phyloP scores from a whole-genome alignment of 2,797 vertebrate genomes.

The Clarias fuscus region DNA sequence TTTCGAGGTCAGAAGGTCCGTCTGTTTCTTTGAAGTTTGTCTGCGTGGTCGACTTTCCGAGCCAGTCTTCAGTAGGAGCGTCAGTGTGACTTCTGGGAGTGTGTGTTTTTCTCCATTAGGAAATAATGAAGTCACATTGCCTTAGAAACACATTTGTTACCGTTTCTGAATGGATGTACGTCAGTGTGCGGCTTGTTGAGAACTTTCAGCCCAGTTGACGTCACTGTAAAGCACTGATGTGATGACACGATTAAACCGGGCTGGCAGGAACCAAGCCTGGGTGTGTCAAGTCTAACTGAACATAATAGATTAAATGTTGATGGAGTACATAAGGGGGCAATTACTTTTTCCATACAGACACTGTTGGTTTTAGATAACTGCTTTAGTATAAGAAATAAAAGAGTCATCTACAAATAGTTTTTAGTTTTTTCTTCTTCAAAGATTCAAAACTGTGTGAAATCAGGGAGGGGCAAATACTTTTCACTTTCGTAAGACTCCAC shows the following conservation, averaged over 20 bases:
- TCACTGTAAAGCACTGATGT: not conserved
- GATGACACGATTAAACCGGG: not conserved
- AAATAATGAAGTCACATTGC: not conserved
- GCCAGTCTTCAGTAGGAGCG: not conserved
- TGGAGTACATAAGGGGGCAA: not conserved
- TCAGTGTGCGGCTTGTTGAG: not conserved
- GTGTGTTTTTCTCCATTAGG: not conserved
- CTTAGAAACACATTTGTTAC: not conserved
- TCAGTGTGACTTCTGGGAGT: not conserved
- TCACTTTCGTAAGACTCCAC: not conserved
- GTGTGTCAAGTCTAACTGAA: not conserved
- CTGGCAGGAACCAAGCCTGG: not conserved
- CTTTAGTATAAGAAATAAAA: not conserved
- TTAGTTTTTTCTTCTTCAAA: not conserved
- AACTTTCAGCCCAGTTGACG: not conserved
- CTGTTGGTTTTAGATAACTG: not conserved
- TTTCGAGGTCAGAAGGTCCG: not conserved
- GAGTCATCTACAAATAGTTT: not conserved
- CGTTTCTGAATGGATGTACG: not conserved
- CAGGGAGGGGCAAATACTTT: not conserved
- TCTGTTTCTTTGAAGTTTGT: not conserved
- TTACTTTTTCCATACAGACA: not conserved
- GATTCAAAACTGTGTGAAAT: not conserved
- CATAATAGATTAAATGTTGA: not conserved
- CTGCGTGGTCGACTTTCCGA: not conserved